Evolutionary conservation across 2,888 invertebrate species (phyloP), one percentile per base, ranked within the genome.

Genomic region (Amphipyra tragopoginis): DNA sequence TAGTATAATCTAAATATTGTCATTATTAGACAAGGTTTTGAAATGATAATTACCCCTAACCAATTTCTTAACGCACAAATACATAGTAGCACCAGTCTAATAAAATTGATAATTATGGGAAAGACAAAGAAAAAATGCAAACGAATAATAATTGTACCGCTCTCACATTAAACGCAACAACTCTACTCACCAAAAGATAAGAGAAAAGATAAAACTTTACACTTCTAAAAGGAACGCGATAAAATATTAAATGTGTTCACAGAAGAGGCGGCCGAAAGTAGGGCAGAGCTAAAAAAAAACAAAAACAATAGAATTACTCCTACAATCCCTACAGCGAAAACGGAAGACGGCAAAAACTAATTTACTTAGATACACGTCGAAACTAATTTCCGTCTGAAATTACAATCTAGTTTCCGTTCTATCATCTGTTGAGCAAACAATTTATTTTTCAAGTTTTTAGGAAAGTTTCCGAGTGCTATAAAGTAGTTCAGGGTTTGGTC

Each of bases 281-380:
- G 49, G 33, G 5, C 36, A 42, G 15, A 0, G 13, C 15, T 9
- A 1, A 43, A 11, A 9, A 45, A 39, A 13, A 33, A n/a, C n/a
- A n/a, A 7, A 21, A 26, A 49, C 43, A 21, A 38, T 47, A 14
- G 5, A 49, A 48, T 55, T 21, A 42, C 29, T 21, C 15, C 1
- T 4, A 38, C 33, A 45, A 33, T 36, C 21, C 34, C 51, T 44
- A 6, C 26, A 33, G 45, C 26, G 42, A 34, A 73, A 50, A 51
- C 45, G 40, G 49, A 44, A 39, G 43, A 29, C 33, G 44, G 33
- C 8, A 40, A 50, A 50, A 64, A 56, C 51, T 67, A 53, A 72
- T 72, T 72, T 47, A 51, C 29, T 59, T 42, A 56, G 36, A 53
- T 42, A 53, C 39, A 40, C 26, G 47, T 5, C 11, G 11, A 50